phyloP scores from a whole-genome alignment of 2,888 invertebrate species.

The Lithophane socia region DNA sequence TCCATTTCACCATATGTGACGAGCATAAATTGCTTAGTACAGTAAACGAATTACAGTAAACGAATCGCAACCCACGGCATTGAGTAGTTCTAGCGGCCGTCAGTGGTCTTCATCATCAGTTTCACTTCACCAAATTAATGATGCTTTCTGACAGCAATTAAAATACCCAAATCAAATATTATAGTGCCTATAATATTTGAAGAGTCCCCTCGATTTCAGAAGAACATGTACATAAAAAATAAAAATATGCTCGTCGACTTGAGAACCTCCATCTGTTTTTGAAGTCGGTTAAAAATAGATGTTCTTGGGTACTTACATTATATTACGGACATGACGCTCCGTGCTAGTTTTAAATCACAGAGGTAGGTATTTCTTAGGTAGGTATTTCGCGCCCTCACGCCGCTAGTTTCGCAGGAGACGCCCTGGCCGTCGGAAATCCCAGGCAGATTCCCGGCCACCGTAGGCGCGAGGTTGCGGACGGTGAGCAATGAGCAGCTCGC shows the following conservation, averaged over 20 bases:
- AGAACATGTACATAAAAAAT: no score
- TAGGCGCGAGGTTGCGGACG: no score
- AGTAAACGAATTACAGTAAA: no score
- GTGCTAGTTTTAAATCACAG: not conserved
- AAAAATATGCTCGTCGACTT: no score
- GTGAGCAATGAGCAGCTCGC: no score
- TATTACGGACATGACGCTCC: not conserved
- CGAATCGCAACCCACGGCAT: not conserved
- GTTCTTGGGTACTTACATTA: not conserved
- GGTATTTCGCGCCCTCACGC: not conserved
- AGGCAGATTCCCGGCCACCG: no score
- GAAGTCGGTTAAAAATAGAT: not conserved
- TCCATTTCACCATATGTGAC: no score
- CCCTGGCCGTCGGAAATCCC: no score
- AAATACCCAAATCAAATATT: not conserved
- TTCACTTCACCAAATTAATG: not conserved
- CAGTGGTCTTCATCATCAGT: not conserved
- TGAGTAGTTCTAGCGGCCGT: not conserved
- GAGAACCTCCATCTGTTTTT: no score
- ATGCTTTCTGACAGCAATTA: not conserved
- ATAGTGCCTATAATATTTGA: not conserved
- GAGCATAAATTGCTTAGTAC: no score
- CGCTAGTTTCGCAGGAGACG: no score
- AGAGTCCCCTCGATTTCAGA: not conserved
- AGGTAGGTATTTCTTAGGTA: not conserved